These are phyloP conservation scores for Paralichthys olivaceus DNA, from an alignment of 2,113 vertebrate genomes.

Conservation along the genomic window DNA sequence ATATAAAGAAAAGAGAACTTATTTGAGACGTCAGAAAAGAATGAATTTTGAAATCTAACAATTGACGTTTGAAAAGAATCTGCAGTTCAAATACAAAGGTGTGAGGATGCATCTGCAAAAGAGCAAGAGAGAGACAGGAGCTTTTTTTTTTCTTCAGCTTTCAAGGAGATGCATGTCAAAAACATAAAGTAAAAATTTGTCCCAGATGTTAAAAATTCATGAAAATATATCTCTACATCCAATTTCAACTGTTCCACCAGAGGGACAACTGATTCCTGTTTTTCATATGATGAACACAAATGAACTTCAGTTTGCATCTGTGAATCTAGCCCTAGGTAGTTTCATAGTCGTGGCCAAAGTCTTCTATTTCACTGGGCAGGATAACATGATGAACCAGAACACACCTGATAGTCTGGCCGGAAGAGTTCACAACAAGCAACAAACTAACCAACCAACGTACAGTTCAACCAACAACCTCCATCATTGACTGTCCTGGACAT, in stretches of 20 bases:
- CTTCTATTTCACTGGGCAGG: conserved; percentile 16
- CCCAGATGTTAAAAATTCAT: conserved; percentile 39
- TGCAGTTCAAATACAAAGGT: conserved; percentile 74
- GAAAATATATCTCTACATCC: conserved; percentile 52
- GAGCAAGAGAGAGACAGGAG: conserved; percentile 64
- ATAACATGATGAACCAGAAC: conserved; percentile 2
- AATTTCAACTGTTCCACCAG: conserved; percentile 38
- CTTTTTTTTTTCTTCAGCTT: conserved; percentile 35
- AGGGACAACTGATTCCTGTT: conserved; percentile 39
- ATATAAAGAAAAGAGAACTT: conserved; percentile 75
- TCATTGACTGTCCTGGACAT: background rate
- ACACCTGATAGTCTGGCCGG: conserved; percentile 3
- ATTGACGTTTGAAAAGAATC: conserved; percentile 68
- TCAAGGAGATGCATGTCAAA: conserved; percentile 41
- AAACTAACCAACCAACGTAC: background rate
- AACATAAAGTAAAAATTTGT: conserved; percentile 39
- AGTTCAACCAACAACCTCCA: background rate
- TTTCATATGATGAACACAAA: conserved; percentile 42
- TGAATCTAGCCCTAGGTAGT: conserved; percentile 75
- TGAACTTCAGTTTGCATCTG: conserved; percentile 68
- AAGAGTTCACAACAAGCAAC: background rate
- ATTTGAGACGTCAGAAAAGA: conserved; percentile 70
- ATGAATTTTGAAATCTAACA: conserved; percentile 66
- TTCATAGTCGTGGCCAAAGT: conserved; percentile 28
- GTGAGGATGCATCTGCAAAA: conserved; percentile 76